phyloP scores from a whole-genome alignment of 2,113 vertebrate species.

The Calypte anna region DNA sequence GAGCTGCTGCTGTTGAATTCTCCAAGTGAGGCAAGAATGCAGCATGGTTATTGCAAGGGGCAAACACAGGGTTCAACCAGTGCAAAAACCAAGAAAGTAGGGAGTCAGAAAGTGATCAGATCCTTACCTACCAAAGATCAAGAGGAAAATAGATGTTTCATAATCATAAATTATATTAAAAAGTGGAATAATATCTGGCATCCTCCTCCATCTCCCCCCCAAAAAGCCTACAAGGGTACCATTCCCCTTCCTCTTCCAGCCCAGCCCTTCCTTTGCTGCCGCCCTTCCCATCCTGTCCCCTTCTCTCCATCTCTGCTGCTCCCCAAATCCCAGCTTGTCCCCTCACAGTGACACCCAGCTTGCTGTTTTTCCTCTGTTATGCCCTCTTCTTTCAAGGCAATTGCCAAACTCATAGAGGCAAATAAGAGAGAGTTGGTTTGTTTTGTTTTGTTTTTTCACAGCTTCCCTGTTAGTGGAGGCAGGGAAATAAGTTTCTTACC shows the following conservation, averaged over 20 bases:
- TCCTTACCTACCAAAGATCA: not conserved
- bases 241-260: not conserved
- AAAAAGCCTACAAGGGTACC: not conserved
- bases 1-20: not conserved
- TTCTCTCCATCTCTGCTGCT: no score
- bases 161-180: not conserved
- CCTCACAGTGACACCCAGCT: not conserved
- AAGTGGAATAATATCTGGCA: fast-evolving
- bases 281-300: not conserved
- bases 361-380: fast-evolving
- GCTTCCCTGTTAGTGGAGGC: not conserved
- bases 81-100: not conserved
- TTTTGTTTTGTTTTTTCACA: not conserved
- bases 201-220: fast-evolving
- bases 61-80: fast-evolving
- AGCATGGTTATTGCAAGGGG: not conserved
- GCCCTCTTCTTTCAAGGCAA: fast-evolving
- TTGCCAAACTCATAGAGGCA: not conserved
- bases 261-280: not conserved
- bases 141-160: not conserved
- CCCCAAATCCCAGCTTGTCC: fast-evolving
- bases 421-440: not conserved
- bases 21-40: not conserved
- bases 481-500: not conserved
- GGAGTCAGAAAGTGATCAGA: not conserved